phyloP scores from a whole-genome alignment of 2,113 vertebrate genomes.

The Daubentonia madagascariensis region DNA sequence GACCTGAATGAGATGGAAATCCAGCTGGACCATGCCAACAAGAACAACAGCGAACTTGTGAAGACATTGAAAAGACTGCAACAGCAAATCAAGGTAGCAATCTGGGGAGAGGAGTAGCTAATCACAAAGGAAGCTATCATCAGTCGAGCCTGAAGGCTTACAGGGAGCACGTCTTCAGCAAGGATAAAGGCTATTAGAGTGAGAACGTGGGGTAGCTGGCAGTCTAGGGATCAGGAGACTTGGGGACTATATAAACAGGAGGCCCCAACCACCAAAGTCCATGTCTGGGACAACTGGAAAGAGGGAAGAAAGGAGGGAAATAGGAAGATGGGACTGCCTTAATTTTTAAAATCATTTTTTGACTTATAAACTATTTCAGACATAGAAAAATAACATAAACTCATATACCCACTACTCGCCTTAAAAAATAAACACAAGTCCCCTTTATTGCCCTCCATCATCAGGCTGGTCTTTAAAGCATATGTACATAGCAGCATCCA shows the following conservation, averaged over 20 bases:
- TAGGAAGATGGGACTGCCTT: not conserved
- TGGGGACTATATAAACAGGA: not conserved
- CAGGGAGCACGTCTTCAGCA: not conserved
- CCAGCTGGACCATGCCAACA: constrained; percentile 83
- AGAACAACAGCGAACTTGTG: constrained; percentile 82
- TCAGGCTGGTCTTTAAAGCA: not conserved
- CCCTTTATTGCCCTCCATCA: not conserved
- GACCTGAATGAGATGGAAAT: constrained; percentile 87
- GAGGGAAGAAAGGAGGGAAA: not conserved
- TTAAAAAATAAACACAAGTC: not conserved
- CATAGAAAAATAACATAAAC: constrained; percentile 1
- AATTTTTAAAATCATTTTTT: not conserved
- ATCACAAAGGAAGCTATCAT: not conserved
- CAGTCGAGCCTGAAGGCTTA: not conserved
- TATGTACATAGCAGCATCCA: not conserved
- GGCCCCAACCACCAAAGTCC: not conserved
- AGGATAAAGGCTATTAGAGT: not conserved
- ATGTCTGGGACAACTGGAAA: not conserved
- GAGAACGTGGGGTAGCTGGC: not conserved
- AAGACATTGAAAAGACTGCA: constrained; percentile 83
- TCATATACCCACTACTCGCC: not conserved
- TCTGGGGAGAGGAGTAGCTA: not conserved
- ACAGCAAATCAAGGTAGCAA: constrained; percentile 79
- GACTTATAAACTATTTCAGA: not conserved
- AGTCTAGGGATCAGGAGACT: not conserved